Evolutionary conservation across 2,113 vertebrate genomes (phyloP).

Genomic region (Haemorhous mexicanus): DNA sequence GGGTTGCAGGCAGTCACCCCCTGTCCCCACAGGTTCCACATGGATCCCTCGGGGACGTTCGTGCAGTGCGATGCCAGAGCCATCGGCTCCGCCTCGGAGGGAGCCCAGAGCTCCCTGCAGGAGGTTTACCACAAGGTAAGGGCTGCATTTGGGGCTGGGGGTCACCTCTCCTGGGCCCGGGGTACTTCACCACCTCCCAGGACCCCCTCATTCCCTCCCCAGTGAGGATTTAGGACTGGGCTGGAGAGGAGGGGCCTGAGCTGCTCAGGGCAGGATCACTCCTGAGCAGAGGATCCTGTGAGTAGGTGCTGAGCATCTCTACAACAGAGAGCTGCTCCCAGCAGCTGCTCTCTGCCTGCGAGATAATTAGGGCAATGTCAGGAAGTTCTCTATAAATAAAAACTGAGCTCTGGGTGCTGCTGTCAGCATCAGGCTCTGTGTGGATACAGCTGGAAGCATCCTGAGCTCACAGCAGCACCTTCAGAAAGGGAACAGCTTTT

Average conservation of each 20-base stretch:
- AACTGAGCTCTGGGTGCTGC: not conserved
- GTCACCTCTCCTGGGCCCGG: not conserved
- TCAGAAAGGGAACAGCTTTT: not conserved
- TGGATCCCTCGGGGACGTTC: slow-evolving; percentile 98
- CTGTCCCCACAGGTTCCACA: slow-evolving; percentile 85
- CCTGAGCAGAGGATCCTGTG: not conserved
- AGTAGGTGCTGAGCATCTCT: not conserved
- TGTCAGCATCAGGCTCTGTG: not conserved
- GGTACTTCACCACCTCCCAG: not conserved
- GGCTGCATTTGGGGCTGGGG: not conserved
- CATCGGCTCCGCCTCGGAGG: slow-evolving; percentile 96
- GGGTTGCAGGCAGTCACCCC: not conserved
- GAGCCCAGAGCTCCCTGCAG: slow-evolving; percentile 96
- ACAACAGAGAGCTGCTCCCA: fast-evolving
- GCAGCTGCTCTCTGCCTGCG: not conserved
- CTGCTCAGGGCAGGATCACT: fast-evolving
- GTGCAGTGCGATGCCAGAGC: slow-evolving; percentile 97
- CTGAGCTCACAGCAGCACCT: not conserved
- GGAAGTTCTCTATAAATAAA: not conserved
- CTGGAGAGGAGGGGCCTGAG: not conserved
- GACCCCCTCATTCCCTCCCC: not conserved
- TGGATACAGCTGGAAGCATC: not conserved
- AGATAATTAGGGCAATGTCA: not conserved
- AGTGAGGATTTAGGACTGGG: not conserved
- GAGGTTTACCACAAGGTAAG: slow-evolving; percentile 98